Evolutionary conservation across 2,888 invertebrate species (phyloP).

Genomic region (Caenorhabditis sp.): DNA sequence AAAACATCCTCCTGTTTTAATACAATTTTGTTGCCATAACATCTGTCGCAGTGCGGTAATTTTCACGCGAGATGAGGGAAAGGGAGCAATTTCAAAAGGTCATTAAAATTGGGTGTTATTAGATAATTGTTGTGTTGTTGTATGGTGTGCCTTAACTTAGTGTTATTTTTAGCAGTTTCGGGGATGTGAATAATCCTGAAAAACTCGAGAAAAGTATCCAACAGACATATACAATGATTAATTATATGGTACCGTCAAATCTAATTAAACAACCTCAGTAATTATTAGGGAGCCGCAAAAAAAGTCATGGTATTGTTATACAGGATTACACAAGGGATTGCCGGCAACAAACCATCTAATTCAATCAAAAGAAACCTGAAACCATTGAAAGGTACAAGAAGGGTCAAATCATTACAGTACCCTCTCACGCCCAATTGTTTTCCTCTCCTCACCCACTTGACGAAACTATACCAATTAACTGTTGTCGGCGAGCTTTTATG

Average conservation of each 20-base stretch:
- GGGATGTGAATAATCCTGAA: background rate
- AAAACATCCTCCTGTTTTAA: background rate
- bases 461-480: slow-evolving; percentile 10
- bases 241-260: background rate
- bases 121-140: background rate
- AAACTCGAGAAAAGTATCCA: background rate
- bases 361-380: slow-evolving; percentile 6
- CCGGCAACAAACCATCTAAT: slow-evolving; percentile 13
- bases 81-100: background rate
- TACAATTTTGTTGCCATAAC: background rate
- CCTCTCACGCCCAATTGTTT: too few relatives aligned
- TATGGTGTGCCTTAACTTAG: background rate
- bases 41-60: slow-evolving; percentile 20
- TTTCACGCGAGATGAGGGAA: slow-evolving; percentile 17
- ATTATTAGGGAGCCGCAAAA: background rate
- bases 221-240: background rate
- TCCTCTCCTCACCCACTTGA: background rate
- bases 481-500: slow-evolving; percentile 23
- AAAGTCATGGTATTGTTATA: slow-evolving; percentile 19
- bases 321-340: slow-evolving; percentile 24
- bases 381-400: background rate
- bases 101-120: background rate
- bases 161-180: background rate
- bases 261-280: background rate
- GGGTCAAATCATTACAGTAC: slow-evolving; percentile 2